Evolutionary conservation across 2,797 vertebrate species (phyloP), one percentile per base, ranked within the genome.

Genomic region (Sebastiscus albofasciatus): DNA sequence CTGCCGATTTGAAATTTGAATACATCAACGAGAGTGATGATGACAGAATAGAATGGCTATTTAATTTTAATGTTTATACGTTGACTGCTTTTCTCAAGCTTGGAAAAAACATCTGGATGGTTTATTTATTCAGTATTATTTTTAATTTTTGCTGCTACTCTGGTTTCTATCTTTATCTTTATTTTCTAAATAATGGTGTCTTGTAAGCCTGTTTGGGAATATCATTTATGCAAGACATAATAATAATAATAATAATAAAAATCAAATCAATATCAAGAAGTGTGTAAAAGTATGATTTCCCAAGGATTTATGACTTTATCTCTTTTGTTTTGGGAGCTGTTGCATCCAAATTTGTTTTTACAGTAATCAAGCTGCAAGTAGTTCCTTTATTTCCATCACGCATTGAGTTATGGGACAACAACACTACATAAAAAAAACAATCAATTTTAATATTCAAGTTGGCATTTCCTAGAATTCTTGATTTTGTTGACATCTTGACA

Each of bases 41-140:
- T 46, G 42, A 46, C 42, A 46, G 16, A 16, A 46, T 46, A 18
- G 1, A 46, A 46, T 46, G 42, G 0, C 42, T 3, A 46, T 46
- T 46, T 46, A 3, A 46, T 46, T 42, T 39, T 5, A 39, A 5
- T 39, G 12, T 0, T 46, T 42, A 42, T 42, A 42, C 0, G 14
- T 46, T 46, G 16, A 16, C 1, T 46, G 8, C 42, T 46, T 46
- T 46, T 46, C 16, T 46, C 42, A 46, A 46, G 42, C 16, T 46
- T 18, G 42, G 42, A 18, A 46, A 0, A 46, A 46, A 8, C 0
- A 0, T 46, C 42, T 0, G 42, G 6, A 46, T 46, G 42, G 42
- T 46, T 46, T 46, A 46, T 46, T 46, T 46, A 46, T 46, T 46
- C 14, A 3, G 42, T 0, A 42, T 42, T 42, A 42, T 42, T 39